phyloP scores from a whole-genome alignment of 2,113 vertebrate genomes.

The Charina bottae region DNA sequence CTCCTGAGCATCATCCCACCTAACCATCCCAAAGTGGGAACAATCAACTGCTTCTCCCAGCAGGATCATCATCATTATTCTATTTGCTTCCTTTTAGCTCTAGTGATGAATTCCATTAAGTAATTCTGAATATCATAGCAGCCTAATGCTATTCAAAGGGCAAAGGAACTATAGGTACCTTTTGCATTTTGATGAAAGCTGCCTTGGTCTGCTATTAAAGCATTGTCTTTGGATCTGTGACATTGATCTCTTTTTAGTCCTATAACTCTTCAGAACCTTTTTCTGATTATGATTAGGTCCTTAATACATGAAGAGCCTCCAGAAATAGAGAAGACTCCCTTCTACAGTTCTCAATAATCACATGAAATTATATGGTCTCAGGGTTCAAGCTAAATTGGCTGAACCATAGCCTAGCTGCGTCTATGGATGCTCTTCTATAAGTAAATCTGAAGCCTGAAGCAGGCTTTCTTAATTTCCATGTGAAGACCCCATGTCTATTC shows the following conservation, averaged over 20 bases:
- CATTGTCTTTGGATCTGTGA: too few relatives aligned
- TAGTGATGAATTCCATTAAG: not conserved
- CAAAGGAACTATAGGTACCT: not conserved
- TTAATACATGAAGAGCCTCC: not conserved
- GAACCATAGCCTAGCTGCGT: not conserved
- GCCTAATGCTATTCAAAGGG: not conserved
- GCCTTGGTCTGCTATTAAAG: not conserved
- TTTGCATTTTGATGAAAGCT: not conserved
- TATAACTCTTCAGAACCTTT: not conserved
- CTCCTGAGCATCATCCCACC: not conserved
- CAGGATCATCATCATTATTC: not conserved
- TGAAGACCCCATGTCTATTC: not conserved
- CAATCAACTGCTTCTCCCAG: not conserved
- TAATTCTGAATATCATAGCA: not conserved
- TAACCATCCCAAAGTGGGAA: not conserved
- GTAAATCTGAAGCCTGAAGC: not conserved
- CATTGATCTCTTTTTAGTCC: not conserved
- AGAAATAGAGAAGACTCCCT: not conserved
- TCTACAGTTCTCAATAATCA: not conserved
- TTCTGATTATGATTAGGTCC: not conserved
- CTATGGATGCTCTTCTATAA: not conserved
- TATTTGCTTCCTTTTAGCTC: not conserved
- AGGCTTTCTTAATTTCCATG: not conserved
- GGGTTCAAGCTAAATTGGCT: not conserved
- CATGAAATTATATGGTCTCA: not conserved